A percentile compares a stretch with the other conserved stretches of the same genome.
Conservation (phyloP, 2,113 vertebrate species). For the Chroicocephalus ridibundus region DNA sequence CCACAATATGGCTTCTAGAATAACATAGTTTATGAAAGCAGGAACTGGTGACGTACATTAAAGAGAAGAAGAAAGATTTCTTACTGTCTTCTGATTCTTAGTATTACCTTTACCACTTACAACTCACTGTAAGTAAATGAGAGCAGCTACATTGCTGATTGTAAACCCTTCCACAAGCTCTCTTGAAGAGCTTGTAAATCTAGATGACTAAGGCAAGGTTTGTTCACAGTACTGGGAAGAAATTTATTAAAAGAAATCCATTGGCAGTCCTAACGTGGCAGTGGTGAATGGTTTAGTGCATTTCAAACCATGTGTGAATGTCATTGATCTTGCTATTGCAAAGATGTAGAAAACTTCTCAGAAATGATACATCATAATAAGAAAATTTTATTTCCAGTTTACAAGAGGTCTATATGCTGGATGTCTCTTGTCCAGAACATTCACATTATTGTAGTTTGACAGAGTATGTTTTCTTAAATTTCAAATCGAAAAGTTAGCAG, state of each 20-base stretch:
- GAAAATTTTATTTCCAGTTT: not conserved
- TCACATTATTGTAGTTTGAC: not conserved
- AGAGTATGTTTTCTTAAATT: not conserved
- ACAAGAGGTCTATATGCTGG: not conserved
- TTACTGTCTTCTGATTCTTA: not conserved
- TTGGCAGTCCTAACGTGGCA: not conserved
- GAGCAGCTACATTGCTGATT: not conserved
- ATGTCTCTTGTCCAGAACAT: not conserved
- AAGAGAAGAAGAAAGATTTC: not conserved
- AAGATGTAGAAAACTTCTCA: not conserved
- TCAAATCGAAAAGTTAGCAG: not conserved
- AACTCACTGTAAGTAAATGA: not conserved
- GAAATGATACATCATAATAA: not conserved
- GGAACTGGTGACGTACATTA: fast-evolving
- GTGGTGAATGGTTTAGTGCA: not conserved
- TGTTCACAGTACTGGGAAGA: not conserved
- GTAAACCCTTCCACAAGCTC: not conserved
- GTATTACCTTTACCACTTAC: not conserved
- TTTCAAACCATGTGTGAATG: not conserved
- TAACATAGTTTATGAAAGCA: not conserved
- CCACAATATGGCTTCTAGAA: not conserved
- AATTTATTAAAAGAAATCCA: not conserved
- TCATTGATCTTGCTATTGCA: not conserved
- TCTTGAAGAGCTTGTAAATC: not conserved
- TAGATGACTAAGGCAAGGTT: not conserved